A percentile compares a stretch with the other conserved stretches of the same genome.
Conservation (phyloP, 2,888 invertebrate species). For the Melinaea marsaeus region DNA sequence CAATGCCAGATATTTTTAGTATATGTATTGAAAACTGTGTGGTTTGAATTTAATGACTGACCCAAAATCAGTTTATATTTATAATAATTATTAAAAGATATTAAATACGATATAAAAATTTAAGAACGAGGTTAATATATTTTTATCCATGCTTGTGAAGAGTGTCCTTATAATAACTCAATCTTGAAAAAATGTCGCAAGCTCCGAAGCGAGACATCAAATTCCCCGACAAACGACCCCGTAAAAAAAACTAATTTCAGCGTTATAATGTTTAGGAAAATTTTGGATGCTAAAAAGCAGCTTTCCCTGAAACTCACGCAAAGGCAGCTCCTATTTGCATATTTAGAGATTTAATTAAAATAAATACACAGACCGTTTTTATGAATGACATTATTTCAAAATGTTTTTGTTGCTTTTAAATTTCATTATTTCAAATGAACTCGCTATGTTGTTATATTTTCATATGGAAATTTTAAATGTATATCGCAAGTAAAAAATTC, state of each 20-base stretch:
- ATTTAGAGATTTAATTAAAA: conserved; percentile 33
- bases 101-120: background rate
- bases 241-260: conserved; percentile 14
- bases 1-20: too few species aligned
- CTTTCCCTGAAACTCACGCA: conserved; percentile 18
- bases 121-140: background rate
- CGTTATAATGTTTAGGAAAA: conserved; percentile 16
- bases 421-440: conserved; percentile 16
- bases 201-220: conserved; percentile 7
- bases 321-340: conserved; percentile 32
- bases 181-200: conserved; percentile 4
- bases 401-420: conserved; percentile 6
- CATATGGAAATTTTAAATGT: background rate
- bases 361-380: conserved; percentile 21
- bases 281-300: conserved; percentile 15
- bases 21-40: too few species aligned
- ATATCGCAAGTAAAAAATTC: background rate
- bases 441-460: background rate
- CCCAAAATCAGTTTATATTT: too few species aligned
- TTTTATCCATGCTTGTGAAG: background rate
- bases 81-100: background rate
- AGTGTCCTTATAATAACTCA: background rate
- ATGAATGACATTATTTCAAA: conserved; percentile 21
- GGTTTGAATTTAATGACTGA: too few species aligned
- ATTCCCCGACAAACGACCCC: conserved; percentile 8